Evolutionary conservation across 2,888 invertebrate genomes (phyloP).

Genomic region (Agrilus biguttatus): DNA sequence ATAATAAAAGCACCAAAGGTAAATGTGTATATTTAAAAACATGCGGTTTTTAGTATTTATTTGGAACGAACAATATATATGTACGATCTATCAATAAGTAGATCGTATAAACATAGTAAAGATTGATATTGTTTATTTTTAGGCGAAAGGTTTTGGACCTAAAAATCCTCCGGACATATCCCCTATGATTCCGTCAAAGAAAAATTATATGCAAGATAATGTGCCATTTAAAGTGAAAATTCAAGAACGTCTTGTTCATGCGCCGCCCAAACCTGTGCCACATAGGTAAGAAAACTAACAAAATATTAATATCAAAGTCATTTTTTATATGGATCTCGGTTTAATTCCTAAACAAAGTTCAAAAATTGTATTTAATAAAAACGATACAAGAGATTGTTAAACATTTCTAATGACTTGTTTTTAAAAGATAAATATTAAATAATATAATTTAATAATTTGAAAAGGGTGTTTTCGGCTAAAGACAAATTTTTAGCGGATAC

Average conservation of each 20-base stretch:
- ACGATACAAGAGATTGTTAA: too few relatives aligned
- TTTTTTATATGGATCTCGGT: too few relatives aligned
- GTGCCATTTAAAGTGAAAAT: constrained; percentile 12
- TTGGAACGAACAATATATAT: neutral
- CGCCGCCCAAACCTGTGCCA: constrained; percentile 16
- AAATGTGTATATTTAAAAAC: constrained; percentile 1
- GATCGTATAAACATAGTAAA: neutral
- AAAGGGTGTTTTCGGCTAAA: neutral
- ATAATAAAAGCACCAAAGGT: constrained; percentile 19
- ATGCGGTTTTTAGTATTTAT: too few relatives aligned
- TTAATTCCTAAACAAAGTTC: too few relatives aligned
- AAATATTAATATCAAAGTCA: neutral
- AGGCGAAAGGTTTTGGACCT: constrained; percentile 18
- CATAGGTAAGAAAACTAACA: constrained; percentile 17
- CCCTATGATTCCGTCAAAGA: constrained; percentile 9
- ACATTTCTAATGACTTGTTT: too few relatives aligned
- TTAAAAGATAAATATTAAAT: too few relatives aligned
- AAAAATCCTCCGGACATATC: constrained; percentile 11
- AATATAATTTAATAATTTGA: too few relatives aligned
- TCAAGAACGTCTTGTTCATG: constrained; percentile 14
- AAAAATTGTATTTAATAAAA: too few relatives aligned
- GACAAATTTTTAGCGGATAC: constrained; percentile 21
- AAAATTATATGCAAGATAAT: constrained; percentile 13
- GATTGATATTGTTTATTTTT: neutral
- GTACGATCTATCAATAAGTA: neutral